Percentiles rank a stretch among this genome's conserved stretches.
phyloP scores from a whole-genome alignment of 2,888 invertebrate genomes.

The Chaitophorus viminalis region DNA sequence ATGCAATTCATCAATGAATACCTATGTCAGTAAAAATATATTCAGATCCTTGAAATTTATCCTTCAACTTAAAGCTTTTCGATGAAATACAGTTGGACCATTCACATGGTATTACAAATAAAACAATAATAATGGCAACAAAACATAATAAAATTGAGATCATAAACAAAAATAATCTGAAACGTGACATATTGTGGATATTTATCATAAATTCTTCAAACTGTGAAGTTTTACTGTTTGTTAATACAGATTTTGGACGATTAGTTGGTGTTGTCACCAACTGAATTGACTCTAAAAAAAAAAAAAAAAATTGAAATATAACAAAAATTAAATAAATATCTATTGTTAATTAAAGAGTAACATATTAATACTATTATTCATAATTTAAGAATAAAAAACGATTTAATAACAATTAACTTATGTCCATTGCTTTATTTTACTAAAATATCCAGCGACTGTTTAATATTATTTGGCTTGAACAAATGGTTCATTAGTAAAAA shows the following conservation, averaged over 20 bases:
- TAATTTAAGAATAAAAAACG: too few relatives aligned
- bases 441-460: too few relatives aligned
- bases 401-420: too few relatives aligned
- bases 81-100: constrained; percentile 35
- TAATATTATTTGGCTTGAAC: too few relatives aligned
- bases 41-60: not conserved
- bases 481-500: too few relatives aligned
- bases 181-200: constrained; percentile 40
- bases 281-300: constrained; percentile 41
- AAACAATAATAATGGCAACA: not conserved
- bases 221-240: not conserved
- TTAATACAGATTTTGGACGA: constrained; percentile 26
- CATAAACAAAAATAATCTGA: constrained; percentile 28
- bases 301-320: not conserved
- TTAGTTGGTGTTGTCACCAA: constrained; percentile 35
- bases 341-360: too few relatives aligned
- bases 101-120: constrained; percentile 46
- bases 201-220: constrained; percentile 11
- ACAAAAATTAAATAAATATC: too few relatives aligned
- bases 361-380: too few relatives aligned
- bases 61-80: not conserved
- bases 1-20: not conserved
- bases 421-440: too few relatives aligned
- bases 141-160: constrained; percentile 41
- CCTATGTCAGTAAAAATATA: constrained; percentile 45